phyloP scores from a whole-genome alignment of 2,113 vertebrate genomes.

The Zingel zingel region DNA sequence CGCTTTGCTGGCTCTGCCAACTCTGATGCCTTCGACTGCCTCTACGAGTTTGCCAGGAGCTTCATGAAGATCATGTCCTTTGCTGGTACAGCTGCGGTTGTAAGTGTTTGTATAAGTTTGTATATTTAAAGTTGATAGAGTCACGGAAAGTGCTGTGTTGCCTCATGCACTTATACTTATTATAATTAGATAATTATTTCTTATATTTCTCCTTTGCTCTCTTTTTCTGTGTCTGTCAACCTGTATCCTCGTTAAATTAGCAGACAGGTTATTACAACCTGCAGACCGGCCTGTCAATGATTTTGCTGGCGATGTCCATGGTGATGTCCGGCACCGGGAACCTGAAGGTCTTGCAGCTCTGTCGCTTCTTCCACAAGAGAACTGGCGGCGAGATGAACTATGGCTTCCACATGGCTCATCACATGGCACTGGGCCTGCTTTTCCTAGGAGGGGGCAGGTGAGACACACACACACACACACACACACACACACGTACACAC shows the following conservation, averaged over 20 bases:
- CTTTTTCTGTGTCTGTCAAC: background rate
- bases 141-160: background rate
- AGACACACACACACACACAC: conserved; percentile 33
- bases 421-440: conserved; percentile 96
- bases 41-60: conserved; percentile 94
- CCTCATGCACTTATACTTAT: background rate
- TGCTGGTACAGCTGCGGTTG: conserved; percentile 89
- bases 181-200: background rate
- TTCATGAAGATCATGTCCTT: conserved; percentile 94
- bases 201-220: background rate
- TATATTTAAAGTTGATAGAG: background rate
- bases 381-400: conserved; percentile 98
- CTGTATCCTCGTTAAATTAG: conserved; percentile 1
- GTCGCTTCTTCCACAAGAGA: conserved; percentile 96
- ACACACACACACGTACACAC: background rate
- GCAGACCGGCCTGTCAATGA: conserved; percentile 94
- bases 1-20: conserved; percentile 97
- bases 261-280: conserved; percentile 96
- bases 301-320: conserved; percentile 94
- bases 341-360: conserved; percentile 94
- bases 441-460: conserved; percentile 97
- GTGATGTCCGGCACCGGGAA: conserved; percentile 97
- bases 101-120: conserved; percentile 78
- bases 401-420: conserved; percentile 97
- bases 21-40: conserved; percentile 94